A percentile compares a stretch with the other conserved stretches of the same genome.
These are phyloP conservation scores for Phycodurus eques DNA, from an alignment of 2,113 vertebrate genomes.

Conservation along the genomic window DNA sequence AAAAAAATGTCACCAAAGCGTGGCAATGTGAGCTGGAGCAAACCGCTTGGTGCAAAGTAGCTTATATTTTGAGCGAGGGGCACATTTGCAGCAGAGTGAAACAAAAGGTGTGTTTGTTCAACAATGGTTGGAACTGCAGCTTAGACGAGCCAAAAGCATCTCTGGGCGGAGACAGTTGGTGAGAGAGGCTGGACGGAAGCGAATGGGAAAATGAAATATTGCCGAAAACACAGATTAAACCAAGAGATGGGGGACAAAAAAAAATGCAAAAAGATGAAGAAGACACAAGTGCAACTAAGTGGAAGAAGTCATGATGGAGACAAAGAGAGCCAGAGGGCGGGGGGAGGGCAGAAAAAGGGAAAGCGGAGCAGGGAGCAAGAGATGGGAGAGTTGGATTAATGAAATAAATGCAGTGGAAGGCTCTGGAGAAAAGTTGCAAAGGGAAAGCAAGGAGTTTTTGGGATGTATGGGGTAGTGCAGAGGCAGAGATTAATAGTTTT, in stretches of 20 bases:
- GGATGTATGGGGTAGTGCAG: conserved; percentile 30
- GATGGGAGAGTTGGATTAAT: conserved; percentile 63
- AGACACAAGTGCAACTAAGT: background rate
- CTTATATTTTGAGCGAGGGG: background rate
- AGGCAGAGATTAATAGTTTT: conserved; percentile 71
- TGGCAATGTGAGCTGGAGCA: background rate
- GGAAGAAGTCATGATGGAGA: conserved; percentile 20
- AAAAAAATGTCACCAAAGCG: background rate
- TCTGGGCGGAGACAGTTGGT: conserved; percentile 12
- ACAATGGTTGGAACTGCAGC: conserved; percentile 37
- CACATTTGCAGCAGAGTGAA: background rate
- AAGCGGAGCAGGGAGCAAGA: conserved; percentile 40
- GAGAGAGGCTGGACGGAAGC: conserved; percentile 1
- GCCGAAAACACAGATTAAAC: conserved; percentile 36
- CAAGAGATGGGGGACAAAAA: conserved; percentile 42
- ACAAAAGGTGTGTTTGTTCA: conserved; percentile 2
- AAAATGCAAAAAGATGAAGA: conserved; percentile 11
- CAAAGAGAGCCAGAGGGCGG: conserved; percentile 46
- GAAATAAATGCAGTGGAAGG: conserved; percentile 66
- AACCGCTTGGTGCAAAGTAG: background rate
- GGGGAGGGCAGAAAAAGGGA: conserved; percentile 41
- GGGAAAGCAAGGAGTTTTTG: conserved; percentile 41
- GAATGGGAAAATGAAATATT: conserved; percentile 18
- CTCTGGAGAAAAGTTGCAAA: conserved; percentile 55
- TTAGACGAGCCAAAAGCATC: conserved; percentile 32